phyloP scores from a whole-genome alignment of 35 echinoderm and acorn worm species.

The Anneissia japonica region DNA sequence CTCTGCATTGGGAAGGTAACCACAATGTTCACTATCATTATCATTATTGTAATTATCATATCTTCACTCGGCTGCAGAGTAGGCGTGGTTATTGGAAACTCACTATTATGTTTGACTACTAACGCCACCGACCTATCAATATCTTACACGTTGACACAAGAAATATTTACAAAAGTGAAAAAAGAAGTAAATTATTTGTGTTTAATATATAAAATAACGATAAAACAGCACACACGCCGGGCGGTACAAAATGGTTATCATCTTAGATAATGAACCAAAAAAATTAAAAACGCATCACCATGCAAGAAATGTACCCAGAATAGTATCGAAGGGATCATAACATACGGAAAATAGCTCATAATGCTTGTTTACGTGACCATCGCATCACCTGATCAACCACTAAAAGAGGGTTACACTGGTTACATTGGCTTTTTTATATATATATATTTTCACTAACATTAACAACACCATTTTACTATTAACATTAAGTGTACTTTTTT shows the following conservation, averaged over 20 bases:
- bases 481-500: not conserved
- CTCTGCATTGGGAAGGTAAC: too few species aligned
- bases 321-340: not conserved
- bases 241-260: not conserved
- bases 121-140: too few species aligned
- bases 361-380: not conserved
- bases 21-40: too few species aligned
- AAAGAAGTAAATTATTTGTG: not conserved
- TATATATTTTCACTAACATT: not conserved
- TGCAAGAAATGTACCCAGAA: not conserved
- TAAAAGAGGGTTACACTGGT: not conserved
- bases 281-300: not conserved
- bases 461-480: not conserved
- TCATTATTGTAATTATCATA: too few species aligned
- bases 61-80: too few species aligned
- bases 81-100: too few species aligned
- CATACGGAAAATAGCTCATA: not conserved
- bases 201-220: not conserved
- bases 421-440: not conserved
- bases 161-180: not conserved
- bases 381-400: too few species aligned
- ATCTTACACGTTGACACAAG: too few species aligned
- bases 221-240: not conserved
- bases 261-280: not conserved
- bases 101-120: too few species aligned